Percentiles rank a stretch among this genome's conserved stretches.
Conservation (phyloP, 2,113 vertebrate genomes). For the Osmerus mordax region DNA sequence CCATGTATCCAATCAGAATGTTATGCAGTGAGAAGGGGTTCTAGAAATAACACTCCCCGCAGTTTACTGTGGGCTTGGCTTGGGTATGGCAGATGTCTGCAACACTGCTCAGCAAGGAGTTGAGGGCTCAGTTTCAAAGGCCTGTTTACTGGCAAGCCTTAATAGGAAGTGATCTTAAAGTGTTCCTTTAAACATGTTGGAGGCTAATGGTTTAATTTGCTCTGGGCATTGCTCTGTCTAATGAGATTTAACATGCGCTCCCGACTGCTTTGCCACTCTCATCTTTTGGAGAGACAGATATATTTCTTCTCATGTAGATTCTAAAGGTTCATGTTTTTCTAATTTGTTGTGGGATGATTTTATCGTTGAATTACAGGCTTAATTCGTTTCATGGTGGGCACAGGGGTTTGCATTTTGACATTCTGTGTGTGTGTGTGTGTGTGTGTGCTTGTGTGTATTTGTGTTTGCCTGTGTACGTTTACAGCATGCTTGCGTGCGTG, state of each 20-base stretch:
- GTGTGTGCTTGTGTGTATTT: background rate
- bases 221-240: conserved; percentile 68
- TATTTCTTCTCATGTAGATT: conserved; percentile 44
- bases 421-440: too few species aligned
- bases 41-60: conserved; percentile 41
- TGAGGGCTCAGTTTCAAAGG: conserved; percentile 71
- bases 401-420: background rate
- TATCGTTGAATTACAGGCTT: conserved; percentile 24
- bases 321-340: conserved; percentile 23
- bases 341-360: conserved; percentile 40
- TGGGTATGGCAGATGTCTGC: conserved; percentile 73
- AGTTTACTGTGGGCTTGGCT: conserved; percentile 60
- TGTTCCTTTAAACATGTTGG: conserved; percentile 67
- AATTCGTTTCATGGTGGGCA: conserved; percentile 1
- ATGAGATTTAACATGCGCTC: conserved; percentile 62
- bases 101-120: conserved; percentile 56
- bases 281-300: conserved; percentile 47
- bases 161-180: conserved; percentile 74
- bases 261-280: conserved; percentile 42
- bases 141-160: conserved; percentile 67
- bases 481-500: background rate
- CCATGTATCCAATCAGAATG: conserved; percentile 33
- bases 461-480: background rate
- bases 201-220: conserved; percentile 73
- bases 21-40: conserved; percentile 42